These are phyloP conservation scores for Pseudomyrmex flavicornis DNA, from an alignment of 1,140 invertebrate species.

Conservation along the genomic window DNA sequence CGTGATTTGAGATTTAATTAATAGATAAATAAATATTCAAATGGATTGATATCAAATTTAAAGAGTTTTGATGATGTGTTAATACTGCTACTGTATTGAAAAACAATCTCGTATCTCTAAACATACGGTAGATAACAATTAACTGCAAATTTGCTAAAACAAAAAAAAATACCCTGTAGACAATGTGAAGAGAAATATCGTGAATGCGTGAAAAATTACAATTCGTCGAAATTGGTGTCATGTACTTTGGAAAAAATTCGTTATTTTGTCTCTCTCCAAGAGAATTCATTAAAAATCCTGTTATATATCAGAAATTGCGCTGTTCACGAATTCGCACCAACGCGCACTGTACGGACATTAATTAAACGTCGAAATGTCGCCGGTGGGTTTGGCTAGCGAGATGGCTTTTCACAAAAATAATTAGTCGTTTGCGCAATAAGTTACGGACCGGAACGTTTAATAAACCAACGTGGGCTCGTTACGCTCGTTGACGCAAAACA, in stretches of 20 bases:
- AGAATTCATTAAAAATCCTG: slow-evolving; percentile 31
- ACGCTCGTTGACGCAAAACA: slow-evolving; percentile 42
- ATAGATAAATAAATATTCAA: background rate
- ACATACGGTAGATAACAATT: no score
- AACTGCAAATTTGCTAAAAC: no score
- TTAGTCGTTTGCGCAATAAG: slow-evolving; percentile 62
- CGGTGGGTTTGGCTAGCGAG: slow-evolving; percentile 31
- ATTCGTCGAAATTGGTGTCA: background rate
- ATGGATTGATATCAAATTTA: background rate
- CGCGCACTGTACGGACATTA: slow-evolving; percentile 17
- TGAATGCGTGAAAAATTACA: background rate
- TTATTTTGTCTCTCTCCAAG: background rate
- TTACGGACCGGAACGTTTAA: slow-evolving; percentile 62
- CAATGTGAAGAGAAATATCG: background rate
- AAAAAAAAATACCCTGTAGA: background rate
- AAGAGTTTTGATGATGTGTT: background rate
- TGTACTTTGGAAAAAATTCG: background rate
- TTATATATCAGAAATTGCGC: slow-evolving; percentile 10
- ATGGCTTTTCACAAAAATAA: slow-evolving; percentile 62
- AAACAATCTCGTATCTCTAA: background rate
- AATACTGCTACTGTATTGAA: slow-evolving; percentile 9
- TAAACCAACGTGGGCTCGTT: slow-evolving; percentile 62
- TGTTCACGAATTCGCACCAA: background rate
- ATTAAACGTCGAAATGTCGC: slow-evolving; percentile 59
- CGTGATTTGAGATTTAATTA: slow-evolving; percentile 25